Evolutionary conservation across 1,140 invertebrate genomes (phyloP).

Genomic region (Eurosta solidaginis): DNA sequence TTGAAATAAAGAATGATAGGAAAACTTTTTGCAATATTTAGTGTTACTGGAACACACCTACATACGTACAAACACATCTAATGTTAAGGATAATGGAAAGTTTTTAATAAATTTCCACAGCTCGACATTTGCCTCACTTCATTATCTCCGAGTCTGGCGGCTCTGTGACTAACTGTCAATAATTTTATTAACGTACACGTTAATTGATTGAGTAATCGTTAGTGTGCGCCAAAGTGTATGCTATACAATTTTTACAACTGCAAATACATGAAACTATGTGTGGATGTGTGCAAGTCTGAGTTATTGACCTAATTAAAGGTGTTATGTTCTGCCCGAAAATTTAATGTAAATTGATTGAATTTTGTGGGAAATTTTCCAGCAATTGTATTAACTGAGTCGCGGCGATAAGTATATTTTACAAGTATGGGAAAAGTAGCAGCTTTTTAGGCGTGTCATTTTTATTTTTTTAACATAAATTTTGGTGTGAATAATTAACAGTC

Average conservation of each 20-base stretch:
- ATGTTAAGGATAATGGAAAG: conserved; percentile 6
- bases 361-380: background rate
- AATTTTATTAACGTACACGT: background rate
- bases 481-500: background rate
- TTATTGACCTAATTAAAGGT: background rate
- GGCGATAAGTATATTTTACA: background rate
- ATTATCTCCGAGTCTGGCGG: background rate
- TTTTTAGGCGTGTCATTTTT: background rate
- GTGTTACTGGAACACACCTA: background rate
- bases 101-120: conserved; percentile 17
- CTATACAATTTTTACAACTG: background rate
- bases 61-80: background rate
- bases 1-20: background rate
- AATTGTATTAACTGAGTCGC: background rate
- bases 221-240: background rate
- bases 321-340: background rate
- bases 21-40: background rate
- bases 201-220: background rate
- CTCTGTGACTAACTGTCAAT: background rate
- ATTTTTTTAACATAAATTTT: background rate
- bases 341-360: background rate
- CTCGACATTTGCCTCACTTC: background rate
- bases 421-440: background rate
- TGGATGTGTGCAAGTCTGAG: background rate
- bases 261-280: background rate